Base-by-base conservation (phyloP, 2,113 vertebrate genomes). In the Leptocoma aspasia region DNA sequence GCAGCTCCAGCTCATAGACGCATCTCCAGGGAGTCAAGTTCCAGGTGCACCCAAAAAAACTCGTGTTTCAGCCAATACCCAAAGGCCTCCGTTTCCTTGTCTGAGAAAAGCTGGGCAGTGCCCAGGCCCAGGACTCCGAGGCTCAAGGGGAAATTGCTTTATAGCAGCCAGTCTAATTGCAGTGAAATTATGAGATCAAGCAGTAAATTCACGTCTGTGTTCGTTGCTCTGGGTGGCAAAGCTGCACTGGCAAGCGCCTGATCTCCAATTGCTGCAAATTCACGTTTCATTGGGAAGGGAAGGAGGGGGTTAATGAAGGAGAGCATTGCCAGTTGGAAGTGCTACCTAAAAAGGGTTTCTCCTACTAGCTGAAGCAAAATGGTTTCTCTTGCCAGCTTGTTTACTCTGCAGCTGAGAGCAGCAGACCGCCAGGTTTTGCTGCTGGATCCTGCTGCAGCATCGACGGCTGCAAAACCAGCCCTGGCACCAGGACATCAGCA, bases 351-450 rank as follows among this genome's bases (percentile, higher is more conserved):
- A 96, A 97, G 91, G 96, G 96, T 95, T 97, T 96, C 93, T 96
- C 96, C 95, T 95, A 68, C 94, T 69, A 97, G 96, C 96, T 97
- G 94, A 97, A 95, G 94, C 96, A 97, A 97, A 97, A 96, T 96
- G 95, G 96, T 97, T 97, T 97, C 96, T 95, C 95, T 95, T 97
- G 95, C 96, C 96, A 94, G 95, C 94, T 95, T 96, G 95, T 97
- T 97, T 96, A 95, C 94, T 95, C 91, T 94, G 95, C 96, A 96
- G 96, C 95, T 97, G 95, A 96, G 94, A 89, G 91, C 96, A 89
- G 92, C 6, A 14, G 70, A 68, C 80, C 21, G 89, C 96, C 95
- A 96, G 96, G 95, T 93, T 91, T 82, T 94, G 92, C 94, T 94
- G 94, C 92, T 91, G 95, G 91, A 94, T 87, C 77, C 81, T 1